Percentiles rank a stretch among this genome's conserved stretches.
phyloP scores from a whole-genome alignment of 2,888 invertebrate species.

The Drosophila percnosoma region DNA sequence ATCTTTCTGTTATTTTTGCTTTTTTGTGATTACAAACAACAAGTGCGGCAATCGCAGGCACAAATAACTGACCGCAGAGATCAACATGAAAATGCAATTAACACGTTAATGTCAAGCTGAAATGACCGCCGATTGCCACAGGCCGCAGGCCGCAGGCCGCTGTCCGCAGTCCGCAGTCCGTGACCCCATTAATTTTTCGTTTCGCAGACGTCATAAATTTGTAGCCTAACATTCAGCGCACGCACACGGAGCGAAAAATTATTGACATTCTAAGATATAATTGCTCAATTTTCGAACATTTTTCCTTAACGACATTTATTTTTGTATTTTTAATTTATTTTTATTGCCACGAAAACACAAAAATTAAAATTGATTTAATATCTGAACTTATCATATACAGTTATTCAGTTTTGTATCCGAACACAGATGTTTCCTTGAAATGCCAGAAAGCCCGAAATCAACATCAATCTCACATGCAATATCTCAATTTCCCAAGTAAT shows the following conservation, averaged over 20 bases:
- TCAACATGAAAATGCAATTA: conserved; percentile 80
- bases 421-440: neutral
- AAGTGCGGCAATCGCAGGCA: conserved; percentile 15
- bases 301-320: too few relatives aligned
- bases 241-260: neutral
- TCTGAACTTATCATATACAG: neutral
- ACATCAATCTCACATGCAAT: neutral
- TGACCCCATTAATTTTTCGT: conserved; percentile 42
- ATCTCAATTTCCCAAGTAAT: neutral
- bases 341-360: neutral
- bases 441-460: neutral
- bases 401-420: neutral
- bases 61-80: conserved; percentile 58
- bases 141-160: neutral
- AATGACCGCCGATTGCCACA: conserved; percentile 45
- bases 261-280: neutral
- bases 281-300: neutral
- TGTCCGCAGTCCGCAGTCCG: conserved; percentile 10
- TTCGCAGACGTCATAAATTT: conserved; percentile 27
- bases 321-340: neutral
- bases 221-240: conserved; percentile 36
- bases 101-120: conserved; percentile 72
- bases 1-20: conserved; percentile 5
- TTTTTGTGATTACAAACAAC: conserved; percentile 26
- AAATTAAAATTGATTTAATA: neutral